Conservation (phyloP, 2,113 vertebrate genomes). For the Myocastor coypus region DNA sequence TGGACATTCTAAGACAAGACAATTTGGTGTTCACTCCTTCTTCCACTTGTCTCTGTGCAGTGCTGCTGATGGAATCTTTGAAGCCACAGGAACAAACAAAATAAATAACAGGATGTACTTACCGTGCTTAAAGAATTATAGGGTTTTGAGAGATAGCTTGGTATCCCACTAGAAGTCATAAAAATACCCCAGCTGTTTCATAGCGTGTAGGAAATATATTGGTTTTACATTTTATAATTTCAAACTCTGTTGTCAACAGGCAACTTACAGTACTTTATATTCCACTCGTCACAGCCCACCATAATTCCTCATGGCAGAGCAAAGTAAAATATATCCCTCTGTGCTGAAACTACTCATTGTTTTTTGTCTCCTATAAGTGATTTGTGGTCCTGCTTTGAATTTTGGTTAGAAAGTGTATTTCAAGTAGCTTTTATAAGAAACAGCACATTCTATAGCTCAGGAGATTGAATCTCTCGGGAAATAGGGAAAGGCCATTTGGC, state of each 20-base stretch:
- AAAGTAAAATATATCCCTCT: slow-evolving; percentile 85
- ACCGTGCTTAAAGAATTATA: slow-evolving; percentile 80
- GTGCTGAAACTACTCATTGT: slow-evolving; percentile 86
- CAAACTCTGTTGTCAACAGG: slow-evolving; percentile 85
- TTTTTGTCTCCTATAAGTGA: slow-evolving; percentile 88
- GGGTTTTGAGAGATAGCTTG: slow-evolving; percentile 76
- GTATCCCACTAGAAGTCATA: slow-evolving; percentile 78
- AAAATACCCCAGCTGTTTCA: slow-evolving; percentile 84
- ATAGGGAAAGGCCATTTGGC: slow-evolving; percentile 76
- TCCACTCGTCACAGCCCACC: slow-evolving; percentile 83
- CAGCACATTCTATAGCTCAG: slow-evolving; percentile 59
- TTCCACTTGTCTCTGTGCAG: slow-evolving; percentile 16
- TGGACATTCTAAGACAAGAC: neutral
- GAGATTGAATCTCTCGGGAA: slow-evolving; percentile 80
- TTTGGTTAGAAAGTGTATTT: slow-evolving; percentile 84
- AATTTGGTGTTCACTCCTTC: neutral
- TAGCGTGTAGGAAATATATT: slow-evolving; percentile 84
- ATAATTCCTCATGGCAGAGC: slow-evolving; percentile 85
- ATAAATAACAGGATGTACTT: slow-evolving; percentile 81
- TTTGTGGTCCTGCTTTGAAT: slow-evolving; percentile 86
- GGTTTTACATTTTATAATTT: slow-evolving; percentile 88
- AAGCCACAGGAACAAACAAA: slow-evolving; percentile 77
- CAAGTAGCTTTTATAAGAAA: slow-evolving; percentile 85
- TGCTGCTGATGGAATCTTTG: slow-evolving; percentile 58
- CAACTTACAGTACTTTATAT: slow-evolving; percentile 87